A percentile compares a stretch with the other conserved stretches of the same genome.
phyloP scores from a whole-genome alignment of 1,140 invertebrate genomes.

The Pseudomyrmex sp. region DNA sequence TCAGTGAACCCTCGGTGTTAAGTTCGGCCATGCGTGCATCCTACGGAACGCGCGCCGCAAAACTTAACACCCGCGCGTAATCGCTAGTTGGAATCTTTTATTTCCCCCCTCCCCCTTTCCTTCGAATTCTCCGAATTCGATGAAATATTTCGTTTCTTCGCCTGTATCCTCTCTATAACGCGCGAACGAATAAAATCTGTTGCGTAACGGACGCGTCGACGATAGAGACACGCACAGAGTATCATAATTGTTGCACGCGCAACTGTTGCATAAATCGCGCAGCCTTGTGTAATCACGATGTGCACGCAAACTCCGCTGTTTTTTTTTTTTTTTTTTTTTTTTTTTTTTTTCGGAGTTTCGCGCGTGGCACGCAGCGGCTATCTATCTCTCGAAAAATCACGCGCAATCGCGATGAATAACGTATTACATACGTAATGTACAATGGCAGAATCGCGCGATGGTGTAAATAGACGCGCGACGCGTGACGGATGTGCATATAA shows the following conservation, averaged over 20 bases:
- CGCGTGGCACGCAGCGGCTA: too few species aligned
- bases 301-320: slow-evolving; percentile 17
- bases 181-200: too few species aligned
- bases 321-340: too few species aligned
- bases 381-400: too few species aligned
- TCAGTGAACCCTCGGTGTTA: slow-evolving; percentile 51
- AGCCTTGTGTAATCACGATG: background rate
- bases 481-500: too few species aligned
- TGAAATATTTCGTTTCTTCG: too few species aligned
- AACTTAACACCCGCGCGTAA: slow-evolving; percentile 8
- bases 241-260: slow-evolving; percentile 32
- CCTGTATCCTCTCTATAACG: background rate
- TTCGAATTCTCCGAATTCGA: background rate
- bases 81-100: background rate
- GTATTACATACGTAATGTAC: too few species aligned
- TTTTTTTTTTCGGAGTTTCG: background rate
- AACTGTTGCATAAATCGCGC: slow-evolving; percentile 59
- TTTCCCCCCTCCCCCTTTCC: too few species aligned
- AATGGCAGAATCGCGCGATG: too few species aligned
- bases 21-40: slow-evolving; percentile 65
- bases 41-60: slow-evolving; percentile 36
- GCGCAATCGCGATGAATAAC: too few species aligned
- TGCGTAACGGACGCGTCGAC: slow-evolving; percentile 14
- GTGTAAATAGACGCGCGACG: too few species aligned
- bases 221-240: slow-evolving; percentile 33